Conservation (phyloP, 2,888 invertebrate species). For the Epistrophe grossulariae region DNA sequence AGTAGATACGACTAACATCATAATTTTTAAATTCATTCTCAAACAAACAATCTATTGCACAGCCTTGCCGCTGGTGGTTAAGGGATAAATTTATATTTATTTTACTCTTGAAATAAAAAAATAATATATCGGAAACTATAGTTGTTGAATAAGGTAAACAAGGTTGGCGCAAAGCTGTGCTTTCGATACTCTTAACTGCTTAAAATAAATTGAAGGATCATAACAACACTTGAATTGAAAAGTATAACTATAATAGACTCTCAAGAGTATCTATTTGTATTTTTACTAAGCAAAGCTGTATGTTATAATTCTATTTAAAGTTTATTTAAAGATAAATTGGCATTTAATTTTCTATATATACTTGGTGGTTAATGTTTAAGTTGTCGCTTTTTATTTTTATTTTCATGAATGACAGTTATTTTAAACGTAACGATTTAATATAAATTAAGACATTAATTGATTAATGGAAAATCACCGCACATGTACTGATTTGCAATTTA, state of each 20-base stretch:
- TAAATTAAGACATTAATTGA: slow-evolving; percentile 3
- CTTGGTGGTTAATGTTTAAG: not conserved
- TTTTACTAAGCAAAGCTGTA: not conserved
- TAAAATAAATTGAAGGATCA: slow-evolving; percentile 23
- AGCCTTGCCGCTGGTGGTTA: not conserved
- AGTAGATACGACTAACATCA: not conserved
- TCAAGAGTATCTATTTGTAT: not conserved
- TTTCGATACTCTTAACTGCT: not conserved
- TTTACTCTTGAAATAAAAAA: slow-evolving; percentile 37
- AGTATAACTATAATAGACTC: not conserved
- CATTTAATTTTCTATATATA: not conserved
- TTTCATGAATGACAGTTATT: not conserved
- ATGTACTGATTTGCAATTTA: not conserved
- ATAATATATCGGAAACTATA: slow-evolving; percentile 37
- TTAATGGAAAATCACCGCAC: not conserved
- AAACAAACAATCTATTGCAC: not conserved
- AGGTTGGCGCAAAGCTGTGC: slow-evolving; percentile 23
- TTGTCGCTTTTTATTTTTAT: not conserved
- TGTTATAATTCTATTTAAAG: slow-evolving; percentile 6
- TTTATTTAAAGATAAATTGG: slow-evolving; percentile 5
- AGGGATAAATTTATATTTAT: slow-evolving; percentile 41
- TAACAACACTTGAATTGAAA: slow-evolving; percentile 12
- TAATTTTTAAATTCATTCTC: not conserved
- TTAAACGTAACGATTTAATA: not conserved
- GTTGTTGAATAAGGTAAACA: slow-evolving; percentile 31